Percentiles rank a stretch among this genome's conserved stretches.
These are phyloP conservation scores for Myripristis murdjan DNA, from an alignment of 2,797 vertebrate genomes.

Conservation along the genomic window DNA sequence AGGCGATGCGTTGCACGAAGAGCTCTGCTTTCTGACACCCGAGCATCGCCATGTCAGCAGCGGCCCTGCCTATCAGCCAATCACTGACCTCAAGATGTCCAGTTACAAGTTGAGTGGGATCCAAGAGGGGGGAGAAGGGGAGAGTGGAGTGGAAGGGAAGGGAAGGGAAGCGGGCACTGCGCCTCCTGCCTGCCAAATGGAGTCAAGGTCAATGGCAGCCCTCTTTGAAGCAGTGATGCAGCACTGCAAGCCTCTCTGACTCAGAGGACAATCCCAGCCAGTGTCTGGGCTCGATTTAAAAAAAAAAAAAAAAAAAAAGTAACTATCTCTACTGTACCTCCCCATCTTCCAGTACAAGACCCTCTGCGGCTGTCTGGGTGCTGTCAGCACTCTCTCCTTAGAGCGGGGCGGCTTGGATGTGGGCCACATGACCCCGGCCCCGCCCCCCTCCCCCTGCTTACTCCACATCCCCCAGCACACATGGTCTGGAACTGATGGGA, in stretches of 20 bases:
- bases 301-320: background rate
- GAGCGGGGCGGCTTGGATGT: constrained; percentile 34
- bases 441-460: constrained; percentile 3
- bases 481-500: constrained; percentile 40
- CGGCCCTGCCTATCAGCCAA: constrained; percentile 49
- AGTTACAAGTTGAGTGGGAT: background rate
- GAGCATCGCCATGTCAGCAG: constrained; percentile 69
- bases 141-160: constrained; percentile 1
- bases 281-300: constrained; percentile 24
- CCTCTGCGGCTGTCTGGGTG: constrained; percentile 23
- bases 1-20: constrained; percentile 49
- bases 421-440: constrained; percentile 26
- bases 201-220: constrained; percentile 34
- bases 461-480: constrained; percentile 39
- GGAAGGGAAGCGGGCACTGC: background rate
- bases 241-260: background rate
- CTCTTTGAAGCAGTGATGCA: constrained; percentile 30
- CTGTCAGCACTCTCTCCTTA: constrained; percentile 58
- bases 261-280: constrained; percentile 20
- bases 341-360: constrained; percentile 15
- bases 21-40: constrained; percentile 75
- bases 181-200: constrained; percentile 8
- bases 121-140: constrained; percentile 19
- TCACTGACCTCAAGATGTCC: constrained; percentile 17
- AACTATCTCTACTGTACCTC: constrained; percentile 13